Percentiles rank a stretch among this genome's conserved stretches.
phyloP scores from a whole-genome alignment of 2,113 vertebrate species.

The Corvus moneduloides region DNA sequence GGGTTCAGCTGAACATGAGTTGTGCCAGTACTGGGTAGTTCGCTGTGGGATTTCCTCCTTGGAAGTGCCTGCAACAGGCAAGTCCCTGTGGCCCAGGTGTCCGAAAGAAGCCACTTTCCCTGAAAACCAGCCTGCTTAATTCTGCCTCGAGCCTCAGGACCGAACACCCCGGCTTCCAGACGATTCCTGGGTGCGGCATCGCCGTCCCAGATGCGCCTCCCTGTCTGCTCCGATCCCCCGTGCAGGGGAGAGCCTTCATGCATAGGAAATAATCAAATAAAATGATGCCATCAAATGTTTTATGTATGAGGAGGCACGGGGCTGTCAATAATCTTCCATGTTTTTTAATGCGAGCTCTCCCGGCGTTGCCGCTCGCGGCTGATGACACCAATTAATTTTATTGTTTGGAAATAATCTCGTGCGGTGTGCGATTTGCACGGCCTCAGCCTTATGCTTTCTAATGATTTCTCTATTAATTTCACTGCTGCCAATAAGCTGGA shows the following conservation, averaged over 20 bases:
- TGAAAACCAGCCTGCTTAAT: neutral
- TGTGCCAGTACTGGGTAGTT: rapidly evolving
- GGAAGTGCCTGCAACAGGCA: neutral
- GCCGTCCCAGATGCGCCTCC: rapidly evolving
- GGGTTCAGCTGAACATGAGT: neutral
- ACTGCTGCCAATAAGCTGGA: neutral
- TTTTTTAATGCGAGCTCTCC: neutral
- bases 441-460: neutral
- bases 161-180: rapidly evolving
- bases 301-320: neutral
- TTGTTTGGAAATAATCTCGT: conserved; percentile 3
- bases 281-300: neutral
- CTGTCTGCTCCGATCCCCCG: rapidly evolving
- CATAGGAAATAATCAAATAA: neutral
- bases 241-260: neutral
- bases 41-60: neutral
- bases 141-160: neutral
- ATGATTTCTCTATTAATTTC: conserved; percentile 49
- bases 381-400: conserved; percentile 13
- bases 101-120: neutral
- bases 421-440: neutral
- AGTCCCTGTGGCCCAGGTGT: too few relatives aligned
- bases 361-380: neutral
- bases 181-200: neutral
- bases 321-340: neutral